A percentile compares a stretch with the other conserved stretches of the same genome.
Evolutionary conservation across 2,797 vertebrate species (phyloP).

Genomic region (Macropus fuliginosus): DNA sequence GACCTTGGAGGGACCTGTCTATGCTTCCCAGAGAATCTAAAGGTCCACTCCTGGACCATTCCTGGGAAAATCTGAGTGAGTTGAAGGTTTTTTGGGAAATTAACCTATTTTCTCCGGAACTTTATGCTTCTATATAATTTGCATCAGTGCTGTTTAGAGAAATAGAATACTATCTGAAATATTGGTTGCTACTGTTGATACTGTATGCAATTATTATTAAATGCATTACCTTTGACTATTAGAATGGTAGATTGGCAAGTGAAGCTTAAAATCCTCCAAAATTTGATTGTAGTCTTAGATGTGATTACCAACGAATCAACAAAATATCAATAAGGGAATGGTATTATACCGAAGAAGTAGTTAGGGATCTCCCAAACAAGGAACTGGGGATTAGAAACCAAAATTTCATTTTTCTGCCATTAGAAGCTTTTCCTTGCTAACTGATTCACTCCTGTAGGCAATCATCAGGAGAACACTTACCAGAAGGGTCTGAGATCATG

Average conservation of each 20-base stretch:
- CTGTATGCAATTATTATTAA: not conserved
- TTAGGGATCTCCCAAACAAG: conserved; percentile 8
- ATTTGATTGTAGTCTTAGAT: conserved; percentile 22
- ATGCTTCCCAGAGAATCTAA: not conserved
- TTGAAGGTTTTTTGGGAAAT: not conserved
- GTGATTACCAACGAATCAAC: conserved; percentile 15
- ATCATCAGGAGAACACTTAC: conserved; percentile 26
- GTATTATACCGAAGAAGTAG: not conserved
- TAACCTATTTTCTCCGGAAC: not conserved
- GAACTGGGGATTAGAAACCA: conserved; percentile 22
- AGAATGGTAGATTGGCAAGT: not conserved
- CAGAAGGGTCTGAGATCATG: conserved; percentile 39
- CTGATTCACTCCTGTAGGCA: not conserved
- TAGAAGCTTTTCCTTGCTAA: conserved; percentile 35
- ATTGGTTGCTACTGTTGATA: not conserved
- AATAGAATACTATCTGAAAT: not conserved
- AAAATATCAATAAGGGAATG: conserved; percentile 21
- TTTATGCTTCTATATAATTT: not conserved
- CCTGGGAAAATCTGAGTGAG: not conserved
- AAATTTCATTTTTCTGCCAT: conserved; percentile 37
- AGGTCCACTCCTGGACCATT: not conserved
- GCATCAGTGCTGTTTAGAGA: not conserved
- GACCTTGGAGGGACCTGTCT: not conserved
- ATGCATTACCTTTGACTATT: not conserved
- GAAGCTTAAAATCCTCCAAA: not conserved